A percentile compares a stretch with the other conserved stretches of the same genome.
Conservation (phyloP, 2,797 vertebrate genomes). For the Pseudotriccus pelzelni region DNA sequence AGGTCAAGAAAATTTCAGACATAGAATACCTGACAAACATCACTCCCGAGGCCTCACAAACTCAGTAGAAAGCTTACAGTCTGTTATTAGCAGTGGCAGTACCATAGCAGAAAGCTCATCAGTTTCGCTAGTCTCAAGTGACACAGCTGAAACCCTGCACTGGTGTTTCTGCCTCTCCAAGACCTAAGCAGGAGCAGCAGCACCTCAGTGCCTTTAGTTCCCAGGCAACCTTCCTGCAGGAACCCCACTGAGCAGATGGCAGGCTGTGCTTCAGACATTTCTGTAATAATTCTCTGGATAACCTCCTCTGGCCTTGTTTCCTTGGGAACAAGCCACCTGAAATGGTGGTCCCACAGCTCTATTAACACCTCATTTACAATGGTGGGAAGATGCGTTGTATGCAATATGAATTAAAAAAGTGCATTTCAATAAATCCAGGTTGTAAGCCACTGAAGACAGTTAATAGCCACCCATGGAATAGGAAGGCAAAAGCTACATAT, state of each 20-base stretch:
- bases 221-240: background rate
- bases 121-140: background rate
- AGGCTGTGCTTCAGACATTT: background rate
- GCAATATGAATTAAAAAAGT: background rate
- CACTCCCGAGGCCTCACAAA: background rate
- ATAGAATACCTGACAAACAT: background rate
- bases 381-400: background rate
- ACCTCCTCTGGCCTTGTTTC: background rate
- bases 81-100: background rate
- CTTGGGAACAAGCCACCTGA: background rate
- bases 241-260: accelerated
- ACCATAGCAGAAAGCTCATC: background rate
- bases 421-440: background rate
- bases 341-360: background rate
- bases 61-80: background rate
- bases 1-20: background rate
- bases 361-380: background rate
- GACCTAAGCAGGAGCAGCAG: accelerated
- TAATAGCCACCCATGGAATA: background rate
- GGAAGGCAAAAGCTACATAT: background rate
- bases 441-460: background rate
- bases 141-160: background rate
- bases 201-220: accelerated
- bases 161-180: background rate
- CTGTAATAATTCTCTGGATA: background rate